Evolutionary conservation across 1,140 invertebrate species (phyloP), one percentile per base, ranked within the genome.

Genomic region (Hestina assimilis): DNA sequence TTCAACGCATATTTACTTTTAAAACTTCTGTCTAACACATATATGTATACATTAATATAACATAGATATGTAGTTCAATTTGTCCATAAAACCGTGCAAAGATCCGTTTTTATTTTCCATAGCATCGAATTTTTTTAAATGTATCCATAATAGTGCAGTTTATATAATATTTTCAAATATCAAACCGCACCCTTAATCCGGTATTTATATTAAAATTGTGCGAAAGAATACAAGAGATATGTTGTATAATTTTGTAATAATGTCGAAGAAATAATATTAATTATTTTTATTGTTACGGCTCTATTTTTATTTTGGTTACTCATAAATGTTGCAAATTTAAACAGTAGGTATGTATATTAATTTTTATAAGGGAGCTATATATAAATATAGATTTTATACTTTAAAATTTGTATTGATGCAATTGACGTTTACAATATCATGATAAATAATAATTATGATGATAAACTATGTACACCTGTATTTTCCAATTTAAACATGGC

Each of bases 391-490:
- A 43, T 38, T 31, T 8, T 0, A 35, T 15, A 6, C 19, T 35
- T 9, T 19, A 38, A 38, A 38, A 38, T 8, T 19, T 8, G 3
- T 23, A 31, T 48, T 47, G 33, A 40, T 40, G 33, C 33, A 51
- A 51, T 51, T 51, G 47, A 51, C 47, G 12, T 40, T 51, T 23
- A 40, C 14, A 51, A 38, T 51, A n/a, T 51, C 14, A 51, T 26
- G 15, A 12, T 40, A 23, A 28, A 51, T 51, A 40, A 28, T 24
- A 40, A 24, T 26, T 33, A 26, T 7, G 40, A 38, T 51, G 11
- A 17, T 40, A 40, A 40, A 15, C 40, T 31, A 42, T 43, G 9
- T 23, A 53, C 41, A 31, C 51, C 51, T 53, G 51, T 43, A 42
- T 29, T 43, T 28, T 53, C 40, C 51, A 43, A 53, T 43, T 29